A percentile compares a stretch with the other conserved stretches of the same genome.
Evolutionary conservation across 2,888 invertebrate genomes (phyloP).

Genomic region (Trissoscelio sp.): DNA sequence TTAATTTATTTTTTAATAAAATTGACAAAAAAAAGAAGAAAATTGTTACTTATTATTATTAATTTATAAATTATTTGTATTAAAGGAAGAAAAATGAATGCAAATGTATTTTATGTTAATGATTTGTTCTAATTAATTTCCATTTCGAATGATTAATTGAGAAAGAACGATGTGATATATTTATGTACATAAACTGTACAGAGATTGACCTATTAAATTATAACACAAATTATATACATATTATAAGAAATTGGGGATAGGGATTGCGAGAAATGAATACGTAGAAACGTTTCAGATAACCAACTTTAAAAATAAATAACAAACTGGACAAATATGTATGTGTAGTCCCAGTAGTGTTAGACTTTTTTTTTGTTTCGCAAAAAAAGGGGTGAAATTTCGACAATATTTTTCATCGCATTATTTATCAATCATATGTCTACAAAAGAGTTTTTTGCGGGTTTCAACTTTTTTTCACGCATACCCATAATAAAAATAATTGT

Average conservation of each 20-base stretch:
- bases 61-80: not conserved
- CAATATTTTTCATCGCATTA: constrained; percentile 14
- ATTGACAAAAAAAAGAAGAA: not conserved
- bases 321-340: not conserved
- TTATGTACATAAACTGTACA: constrained; percentile 75
- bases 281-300: too few species aligned
- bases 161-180: constrained; percentile 72
- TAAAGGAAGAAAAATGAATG: too few species aligned
- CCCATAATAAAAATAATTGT: constrained; percentile 45
- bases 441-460: not conserved
- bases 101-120: too few species aligned
- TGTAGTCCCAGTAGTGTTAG: constrained; percentile 2
- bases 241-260: constrained; percentile 75
- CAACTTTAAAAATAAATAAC: too few species aligned
- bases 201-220: constrained; percentile 71
- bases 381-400: not conserved
- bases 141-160: constrained; percentile 68
- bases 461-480: not conserved
- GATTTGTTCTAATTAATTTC: constrained; percentile 24
- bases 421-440: too few species aligned
- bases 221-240: constrained; percentile 26
- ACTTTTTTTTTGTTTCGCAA: constrained; percentile 3
- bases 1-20: too few species aligned
- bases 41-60: not conserved
- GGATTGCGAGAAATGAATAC: constrained; percentile 71